Percentiles rank a stretch among this genome's conserved stretches.
phyloP scores from a whole-genome alignment of 2,797 vertebrate species.

The Columba guinea region DNA sequence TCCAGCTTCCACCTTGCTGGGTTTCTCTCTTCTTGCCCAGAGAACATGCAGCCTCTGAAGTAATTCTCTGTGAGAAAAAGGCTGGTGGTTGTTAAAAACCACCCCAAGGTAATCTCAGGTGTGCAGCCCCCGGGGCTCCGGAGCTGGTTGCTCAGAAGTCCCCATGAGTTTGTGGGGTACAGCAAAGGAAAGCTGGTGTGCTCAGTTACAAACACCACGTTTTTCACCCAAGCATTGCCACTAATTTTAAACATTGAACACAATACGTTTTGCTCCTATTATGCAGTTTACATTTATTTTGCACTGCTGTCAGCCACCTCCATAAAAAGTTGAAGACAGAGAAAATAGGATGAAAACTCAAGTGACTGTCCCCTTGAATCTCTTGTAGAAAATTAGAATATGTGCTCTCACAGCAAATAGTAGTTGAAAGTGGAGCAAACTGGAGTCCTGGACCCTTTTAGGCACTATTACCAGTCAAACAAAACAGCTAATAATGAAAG shows the following conservation, averaged over 20 bases:
- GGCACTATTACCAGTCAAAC: conserved; percentile 26
- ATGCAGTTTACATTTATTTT: background rate
- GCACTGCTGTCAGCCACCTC: background rate
- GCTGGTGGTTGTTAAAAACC: rapidly evolving
- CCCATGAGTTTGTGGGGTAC: too few relatives aligned
- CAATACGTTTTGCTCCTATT: background rate
- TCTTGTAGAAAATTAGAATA: background rate
- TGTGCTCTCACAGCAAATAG: background rate
- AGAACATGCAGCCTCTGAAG: rapidly evolving
- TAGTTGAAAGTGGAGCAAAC: background rate
- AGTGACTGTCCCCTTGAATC: background rate
- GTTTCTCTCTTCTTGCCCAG: background rate
- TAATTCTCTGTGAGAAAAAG: background rate
- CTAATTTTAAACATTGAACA: background rate
- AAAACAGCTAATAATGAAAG: conserved; percentile 49
- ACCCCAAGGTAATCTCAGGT: background rate
- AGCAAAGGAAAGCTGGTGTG: background rate
- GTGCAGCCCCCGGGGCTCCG: background rate
- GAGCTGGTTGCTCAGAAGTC: background rate
- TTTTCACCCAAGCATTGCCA: background rate
- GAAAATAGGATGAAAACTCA: background rate
- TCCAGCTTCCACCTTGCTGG: background rate
- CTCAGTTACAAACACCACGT: too few relatives aligned
- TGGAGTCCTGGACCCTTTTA: conserved; percentile 15
- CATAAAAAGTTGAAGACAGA: background rate